phyloP scores from a whole-genome alignment of 2,113 vertebrate genomes.

The Otis tarda region DNA sequence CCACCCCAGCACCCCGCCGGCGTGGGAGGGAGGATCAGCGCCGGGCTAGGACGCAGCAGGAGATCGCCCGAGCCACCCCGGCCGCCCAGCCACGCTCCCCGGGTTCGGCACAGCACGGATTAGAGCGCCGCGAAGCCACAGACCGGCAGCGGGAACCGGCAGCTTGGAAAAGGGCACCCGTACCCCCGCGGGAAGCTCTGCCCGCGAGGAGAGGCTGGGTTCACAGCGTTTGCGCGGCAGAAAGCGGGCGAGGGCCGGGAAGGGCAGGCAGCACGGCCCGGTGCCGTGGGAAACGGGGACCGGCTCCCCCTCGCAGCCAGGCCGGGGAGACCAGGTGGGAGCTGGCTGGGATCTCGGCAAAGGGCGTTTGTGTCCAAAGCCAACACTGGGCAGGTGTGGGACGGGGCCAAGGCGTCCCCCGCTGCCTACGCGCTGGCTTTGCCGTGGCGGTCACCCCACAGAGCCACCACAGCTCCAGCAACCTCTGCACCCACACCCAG shows the following conservation, averaged over 20 bases:
- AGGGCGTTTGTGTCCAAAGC: not conserved
- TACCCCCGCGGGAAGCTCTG: not conserved
- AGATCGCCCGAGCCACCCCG: not conserved
- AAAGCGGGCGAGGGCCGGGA: not conserved
- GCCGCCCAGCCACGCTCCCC: not conserved
- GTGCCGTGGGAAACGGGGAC: fast-evolving
- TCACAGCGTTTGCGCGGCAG: not conserved
- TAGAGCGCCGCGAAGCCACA: not conserved
- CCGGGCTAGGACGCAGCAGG: not conserved
- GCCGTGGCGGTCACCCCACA: not conserved
- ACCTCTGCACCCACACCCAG: not conserved
- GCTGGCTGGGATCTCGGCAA: not conserved
- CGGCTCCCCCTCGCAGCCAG: not conserved
- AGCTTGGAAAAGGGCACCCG: not conserved
- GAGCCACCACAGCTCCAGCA: not conserved
- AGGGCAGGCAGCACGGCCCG: not conserved
- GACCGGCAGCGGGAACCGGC: fast-evolving
- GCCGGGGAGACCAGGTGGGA: fast-evolving
- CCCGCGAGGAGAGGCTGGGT: not conserved
- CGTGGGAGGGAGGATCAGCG: not conserved
- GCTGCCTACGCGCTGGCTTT: not conserved
- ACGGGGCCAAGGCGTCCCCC: not conserved
- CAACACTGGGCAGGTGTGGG: not conserved
- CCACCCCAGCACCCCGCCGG: not conserved
- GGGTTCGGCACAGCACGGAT: not conserved